Evolutionary conservation across 2,888 invertebrate species (phyloP).

Genomic region (Schizotus pectinicornis): DNA sequence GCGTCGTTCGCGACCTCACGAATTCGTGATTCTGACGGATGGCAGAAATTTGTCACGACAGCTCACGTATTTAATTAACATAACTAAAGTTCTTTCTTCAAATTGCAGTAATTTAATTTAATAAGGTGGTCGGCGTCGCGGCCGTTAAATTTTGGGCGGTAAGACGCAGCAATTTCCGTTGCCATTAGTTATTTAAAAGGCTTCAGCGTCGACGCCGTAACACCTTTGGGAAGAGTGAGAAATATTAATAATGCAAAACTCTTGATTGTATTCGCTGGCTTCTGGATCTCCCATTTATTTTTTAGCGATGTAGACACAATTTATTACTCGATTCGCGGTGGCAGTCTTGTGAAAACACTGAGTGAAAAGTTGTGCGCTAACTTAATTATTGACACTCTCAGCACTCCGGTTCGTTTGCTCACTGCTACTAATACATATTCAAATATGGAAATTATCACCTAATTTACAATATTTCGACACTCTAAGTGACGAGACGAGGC

Average conservation of each 20-base stretch:
- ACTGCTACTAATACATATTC: conserved; percentile 42
- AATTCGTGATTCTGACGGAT: conserved; percentile 50
- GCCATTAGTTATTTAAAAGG: conserved; percentile 41
- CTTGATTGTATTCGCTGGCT: conserved; percentile 44
- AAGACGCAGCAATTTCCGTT: conserved; percentile 37
- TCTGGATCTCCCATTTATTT: conserved; percentile 38
- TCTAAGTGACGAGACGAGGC: conserved; percentile 36
- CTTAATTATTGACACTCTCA: conserved; percentile 42
- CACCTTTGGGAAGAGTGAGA: conserved; percentile 39
- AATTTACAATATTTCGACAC: conserved; percentile 41
- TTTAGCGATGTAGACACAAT: conserved; percentile 44
- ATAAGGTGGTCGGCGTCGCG: conserved; percentile 38
- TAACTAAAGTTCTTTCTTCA: conserved; percentile 50
- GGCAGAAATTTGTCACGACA: conserved; percentile 51
- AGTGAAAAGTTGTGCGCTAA: conserved; percentile 42
- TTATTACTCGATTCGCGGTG: conserved; percentile 37
- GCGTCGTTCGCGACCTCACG: conserved; percentile 34
- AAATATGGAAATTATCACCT: conserved; percentile 42
- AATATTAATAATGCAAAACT: conserved; percentile 44
- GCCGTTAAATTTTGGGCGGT: conserved; percentile 28
- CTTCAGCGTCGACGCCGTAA: conserved; percentile 32
- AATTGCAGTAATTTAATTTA: conserved; percentile 45
- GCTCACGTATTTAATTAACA: conserved; percentile 55
- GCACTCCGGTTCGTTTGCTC: conserved; percentile 36
- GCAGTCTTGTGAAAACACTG: conserved; percentile 36